Percentiles rank a stretch among this genome's conserved stretches.
Evolutionary conservation across 35 echinoderm and acorn worm genomes (phyloP).

Genomic region (Nesometra sesokonis): DNA sequence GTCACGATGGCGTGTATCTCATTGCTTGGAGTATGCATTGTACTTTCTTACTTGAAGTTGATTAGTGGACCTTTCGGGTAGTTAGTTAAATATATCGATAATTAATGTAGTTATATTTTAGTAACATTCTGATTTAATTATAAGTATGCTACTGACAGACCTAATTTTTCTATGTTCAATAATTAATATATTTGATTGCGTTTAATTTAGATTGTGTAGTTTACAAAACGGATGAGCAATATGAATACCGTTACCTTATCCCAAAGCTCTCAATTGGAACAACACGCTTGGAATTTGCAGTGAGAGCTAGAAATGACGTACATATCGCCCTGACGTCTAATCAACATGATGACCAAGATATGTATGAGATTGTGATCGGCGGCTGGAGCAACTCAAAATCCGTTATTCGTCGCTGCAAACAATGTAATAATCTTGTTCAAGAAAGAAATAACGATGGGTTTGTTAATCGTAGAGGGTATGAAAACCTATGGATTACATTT

Average conservation of each 20-base stretch:
- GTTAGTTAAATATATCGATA: too few species aligned
- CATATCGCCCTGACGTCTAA: background rate
- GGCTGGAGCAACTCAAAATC: background rate
- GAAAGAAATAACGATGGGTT: background rate
- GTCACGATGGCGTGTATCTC: too few species aligned
- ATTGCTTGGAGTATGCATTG: too few species aligned
- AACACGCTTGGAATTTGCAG: background rate
- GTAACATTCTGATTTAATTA: too few species aligned
- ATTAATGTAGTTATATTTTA: too few species aligned
- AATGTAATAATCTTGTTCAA: background rate
- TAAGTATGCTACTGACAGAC: too few species aligned
- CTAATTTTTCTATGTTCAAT: too few species aligned
- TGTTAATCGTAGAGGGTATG: background rate
- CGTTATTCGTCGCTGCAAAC: background rate
- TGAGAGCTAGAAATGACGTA: background rate
- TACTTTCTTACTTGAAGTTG: too few species aligned
- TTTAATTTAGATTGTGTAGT: slow-evolving; percentile 34
- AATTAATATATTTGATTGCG: background rate
- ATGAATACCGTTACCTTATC: slow-evolving; percentile 44
- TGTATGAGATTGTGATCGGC: slow-evolving; percentile 7
- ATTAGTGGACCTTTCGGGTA: too few species aligned
- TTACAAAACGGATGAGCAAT: slow-evolving; percentile 27
- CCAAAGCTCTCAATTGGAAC: background rate
- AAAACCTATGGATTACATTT: background rate
- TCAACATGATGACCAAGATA: background rate